Evolutionary conservation across 2,888 invertebrate species (phyloP), one percentile per base, ranked within the genome.

Genomic region (Stenodema calcarata): DNA sequence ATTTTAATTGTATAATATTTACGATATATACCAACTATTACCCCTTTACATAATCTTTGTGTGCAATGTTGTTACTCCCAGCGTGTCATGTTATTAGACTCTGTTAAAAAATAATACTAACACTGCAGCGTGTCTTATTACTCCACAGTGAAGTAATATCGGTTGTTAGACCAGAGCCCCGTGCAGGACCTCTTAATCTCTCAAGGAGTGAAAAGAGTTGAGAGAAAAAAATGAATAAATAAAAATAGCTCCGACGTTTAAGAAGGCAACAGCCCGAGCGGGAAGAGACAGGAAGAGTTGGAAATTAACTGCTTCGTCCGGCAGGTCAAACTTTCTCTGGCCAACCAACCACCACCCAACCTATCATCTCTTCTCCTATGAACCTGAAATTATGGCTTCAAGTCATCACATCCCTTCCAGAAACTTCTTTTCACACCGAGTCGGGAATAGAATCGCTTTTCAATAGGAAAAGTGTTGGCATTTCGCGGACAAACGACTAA

Each of bases 291-390:
- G 62, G 82, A 82, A 82, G 82, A 82, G 82, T 42, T 47, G 27
- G 82, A 47, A 69, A 62, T 41, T 28, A 70, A 82, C 62, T 47
- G 27, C 41, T 35, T 27, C 82, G 82, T 82, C 82, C 69, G 82
- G 42, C 82, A 82, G 82, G 82, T 82, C 82, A 82, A 82, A 82
- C 82, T 82, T 82, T 82, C 82, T 82, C 82, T 80, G 47, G 44
- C 80, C 80, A 42, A 80, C 80, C 54, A 42, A 50, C 54, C 80
- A 80, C 44, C 80, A 44, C 28, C 44, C 41, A 50, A 41, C 50
- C 44, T 44, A 78, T 44, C 47, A 42, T 44, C 47, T 47, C 44
- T 44, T 78, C 78, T 80, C 50, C 78, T 78, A 78, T 78, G 78
- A 41, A 78, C 78, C 44, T 44, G 78, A 78, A 78, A 78, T 78